A percentile compares a stretch with the other conserved stretches of the same genome.
Evolutionary conservation across 2,888 invertebrate species (phyloP).

Genomic region (Epiblema foenella): DNA sequence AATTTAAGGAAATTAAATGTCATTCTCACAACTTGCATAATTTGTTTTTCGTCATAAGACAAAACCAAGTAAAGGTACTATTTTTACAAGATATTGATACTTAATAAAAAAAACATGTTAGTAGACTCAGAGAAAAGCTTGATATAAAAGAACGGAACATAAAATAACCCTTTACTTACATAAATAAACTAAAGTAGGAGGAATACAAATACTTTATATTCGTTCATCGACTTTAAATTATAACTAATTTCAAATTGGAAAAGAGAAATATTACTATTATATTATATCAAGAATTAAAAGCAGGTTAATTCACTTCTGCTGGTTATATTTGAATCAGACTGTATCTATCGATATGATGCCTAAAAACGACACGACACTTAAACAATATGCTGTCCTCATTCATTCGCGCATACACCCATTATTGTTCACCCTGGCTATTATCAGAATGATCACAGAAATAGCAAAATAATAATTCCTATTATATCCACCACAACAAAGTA

Average conservation of each 20-base stretch:
- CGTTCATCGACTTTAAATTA: background rate
- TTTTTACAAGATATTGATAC: constrained; percentile 1
- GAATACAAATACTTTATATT: background rate
- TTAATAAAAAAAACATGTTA: constrained; percentile 17
- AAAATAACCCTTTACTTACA: constrained; percentile 6
- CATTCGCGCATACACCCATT: constrained; percentile 6
- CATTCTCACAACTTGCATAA: constrained; percentile 9
- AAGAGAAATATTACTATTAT: constrained; percentile 5
- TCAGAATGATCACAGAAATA: constrained; percentile 28
- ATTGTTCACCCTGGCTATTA: constrained; percentile 21
- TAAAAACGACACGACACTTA: background rate
- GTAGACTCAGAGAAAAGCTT: constrained; percentile 18
- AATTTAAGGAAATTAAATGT: constrained; percentile 31
- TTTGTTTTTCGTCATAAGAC: background rate
- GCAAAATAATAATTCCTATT: constrained; percentile 28
- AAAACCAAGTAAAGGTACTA: background rate
- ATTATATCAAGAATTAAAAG: constrained; percentile 6
- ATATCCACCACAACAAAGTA: constrained; percentile 29
- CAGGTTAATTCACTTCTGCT: constrained; percentile 2
- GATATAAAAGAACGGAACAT: background rate
- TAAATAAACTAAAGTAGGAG: no score
- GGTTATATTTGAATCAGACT: background rate
- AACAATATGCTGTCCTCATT: constrained; percentile 5
- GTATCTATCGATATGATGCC: constrained; percentile 5
- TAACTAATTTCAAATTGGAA: constrained; percentile 9